Percentiles rank a stretch among this genome's conserved stretches.
Conservation (phyloP, 1,140 invertebrate species). For the Eufriesea mexicana region DNA sequence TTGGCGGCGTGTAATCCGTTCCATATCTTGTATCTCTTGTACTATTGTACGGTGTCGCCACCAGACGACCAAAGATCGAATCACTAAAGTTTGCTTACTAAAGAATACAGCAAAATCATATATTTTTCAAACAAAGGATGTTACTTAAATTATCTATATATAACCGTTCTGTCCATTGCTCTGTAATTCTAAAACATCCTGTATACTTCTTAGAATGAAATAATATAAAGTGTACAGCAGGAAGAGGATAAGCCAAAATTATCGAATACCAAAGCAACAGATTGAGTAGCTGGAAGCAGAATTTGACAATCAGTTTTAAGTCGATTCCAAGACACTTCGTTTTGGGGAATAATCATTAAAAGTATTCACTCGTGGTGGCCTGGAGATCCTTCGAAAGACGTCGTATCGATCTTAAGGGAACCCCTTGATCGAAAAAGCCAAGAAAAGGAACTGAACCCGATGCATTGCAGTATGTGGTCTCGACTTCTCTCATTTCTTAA, state of each 20-base stretch:
- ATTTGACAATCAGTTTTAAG: conserved; percentile 42
- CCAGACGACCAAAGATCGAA: no score
- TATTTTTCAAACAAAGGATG: neutral
- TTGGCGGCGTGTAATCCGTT: no score
- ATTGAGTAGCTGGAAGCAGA: neutral
- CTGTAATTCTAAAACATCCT: neutral
- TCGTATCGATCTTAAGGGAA: conserved; percentile 34
- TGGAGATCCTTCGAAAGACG: conserved; percentile 44
- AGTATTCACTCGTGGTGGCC: neutral
- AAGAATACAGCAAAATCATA: neutral
- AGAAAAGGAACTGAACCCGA: conserved; percentile 12
- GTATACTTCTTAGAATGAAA: neutral
- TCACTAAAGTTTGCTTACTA: neutral
- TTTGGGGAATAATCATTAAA: neutral
- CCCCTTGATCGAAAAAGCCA: conserved; percentile 39
- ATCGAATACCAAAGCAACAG: neutral
- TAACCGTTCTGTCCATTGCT: neutral
- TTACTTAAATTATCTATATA: neutral
- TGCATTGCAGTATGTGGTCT: conserved; percentile 27
- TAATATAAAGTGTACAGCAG: neutral
- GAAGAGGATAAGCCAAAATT: neutral
- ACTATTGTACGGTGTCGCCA: no score
- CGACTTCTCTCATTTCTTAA: conserved; percentile 19
- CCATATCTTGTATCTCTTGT: no score
- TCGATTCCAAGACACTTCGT: neutral